These are phyloP conservation scores for Porites rus DNA, from an alignment of 92 coral and sea anemone genomes.

Conservation along the genomic window DNA sequence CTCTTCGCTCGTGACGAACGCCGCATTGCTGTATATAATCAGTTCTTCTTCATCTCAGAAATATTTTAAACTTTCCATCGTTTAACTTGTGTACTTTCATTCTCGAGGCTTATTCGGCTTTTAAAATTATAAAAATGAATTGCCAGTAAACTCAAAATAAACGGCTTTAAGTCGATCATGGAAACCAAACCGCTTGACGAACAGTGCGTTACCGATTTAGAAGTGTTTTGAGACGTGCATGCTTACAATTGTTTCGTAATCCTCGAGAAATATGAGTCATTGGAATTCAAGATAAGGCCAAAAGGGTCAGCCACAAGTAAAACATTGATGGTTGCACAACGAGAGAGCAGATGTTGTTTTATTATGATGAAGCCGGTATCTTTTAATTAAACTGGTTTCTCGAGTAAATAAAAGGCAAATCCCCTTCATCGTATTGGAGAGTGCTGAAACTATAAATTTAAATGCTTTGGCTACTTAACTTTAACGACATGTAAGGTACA, in stretches of 20 bases:
- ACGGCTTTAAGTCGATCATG: too few relatives aligned
- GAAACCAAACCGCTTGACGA: not conserved
- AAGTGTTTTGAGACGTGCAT: not conserved
- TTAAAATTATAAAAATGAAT: too few relatives aligned
- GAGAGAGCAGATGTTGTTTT: conserved; percentile 28
- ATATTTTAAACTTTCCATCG: not conserved
- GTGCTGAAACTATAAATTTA: not conserved
- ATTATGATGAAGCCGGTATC: not conserved
- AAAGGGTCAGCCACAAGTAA: conserved; percentile 35
- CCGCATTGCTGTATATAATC: conserved; percentile 12
- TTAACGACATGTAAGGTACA: not conserved
- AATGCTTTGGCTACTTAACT: not conserved
- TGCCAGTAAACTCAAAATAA: too few relatives aligned
- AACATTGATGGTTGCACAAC: not conserved
- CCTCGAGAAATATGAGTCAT: conserved; percentile 25
- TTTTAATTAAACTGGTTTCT: conserved; percentile 40
- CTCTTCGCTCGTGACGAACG: conserved; percentile 38
- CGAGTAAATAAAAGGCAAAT: conserved; percentile 16
- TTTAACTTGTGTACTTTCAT: not conserved
- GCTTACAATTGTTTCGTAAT: conserved; percentile 25
- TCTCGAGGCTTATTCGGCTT: too few relatives aligned
- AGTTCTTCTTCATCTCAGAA: not conserved
- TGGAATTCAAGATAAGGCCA: conserved; percentile 31
- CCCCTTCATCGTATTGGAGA: conserved; percentile 22
- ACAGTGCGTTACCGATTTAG: too few relatives aligned